These are phyloP conservation scores for Cardiocondyla obscurior DNA, from an alignment of 1,140 invertebrate species.

Conservation along the genomic window DNA sequence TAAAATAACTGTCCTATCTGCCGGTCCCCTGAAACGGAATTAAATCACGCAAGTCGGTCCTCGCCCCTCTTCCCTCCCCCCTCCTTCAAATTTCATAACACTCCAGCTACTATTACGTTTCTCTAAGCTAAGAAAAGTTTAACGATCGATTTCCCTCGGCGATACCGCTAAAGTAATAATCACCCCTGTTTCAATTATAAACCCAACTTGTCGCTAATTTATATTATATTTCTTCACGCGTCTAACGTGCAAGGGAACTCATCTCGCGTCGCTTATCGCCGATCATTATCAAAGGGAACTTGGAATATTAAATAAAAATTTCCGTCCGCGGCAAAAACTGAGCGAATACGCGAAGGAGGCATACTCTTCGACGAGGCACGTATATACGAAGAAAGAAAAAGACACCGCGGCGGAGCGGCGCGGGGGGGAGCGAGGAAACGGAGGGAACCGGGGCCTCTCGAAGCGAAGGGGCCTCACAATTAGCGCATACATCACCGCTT, in stretches of 20 bases:
- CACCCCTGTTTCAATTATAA: not conserved
- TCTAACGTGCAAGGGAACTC: not conserved
- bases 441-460: constrained; percentile 35
- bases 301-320: constrained; percentile 27
- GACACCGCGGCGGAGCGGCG: not conserved
- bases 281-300: not conserved
- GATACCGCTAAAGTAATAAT: not conserved
- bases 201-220: not conserved
- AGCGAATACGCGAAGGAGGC: constrained; percentile 9
- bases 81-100: constrained; percentile 24
- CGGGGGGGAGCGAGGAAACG: not conserved
- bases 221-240: not conserved
- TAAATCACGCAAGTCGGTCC: constrained; percentile 7
- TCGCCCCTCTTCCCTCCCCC: too few species aligned
- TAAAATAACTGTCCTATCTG: constrained; percentile 54
- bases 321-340: constrained; percentile 6
- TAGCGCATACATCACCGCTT: constrained; percentile 72
- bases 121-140: not conserved
- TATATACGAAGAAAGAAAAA: constrained; percentile 45
- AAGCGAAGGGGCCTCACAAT: constrained; percentile 71
- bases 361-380: constrained; percentile 36
- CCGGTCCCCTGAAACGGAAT: constrained; percentile 52
- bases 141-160: not conserved
- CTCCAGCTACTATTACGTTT: not conserved
- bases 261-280: not conserved